Evolutionary conservation across 2,797 vertebrate genomes (phyloP).

Genomic region (Clarias laeviceps): DNA sequence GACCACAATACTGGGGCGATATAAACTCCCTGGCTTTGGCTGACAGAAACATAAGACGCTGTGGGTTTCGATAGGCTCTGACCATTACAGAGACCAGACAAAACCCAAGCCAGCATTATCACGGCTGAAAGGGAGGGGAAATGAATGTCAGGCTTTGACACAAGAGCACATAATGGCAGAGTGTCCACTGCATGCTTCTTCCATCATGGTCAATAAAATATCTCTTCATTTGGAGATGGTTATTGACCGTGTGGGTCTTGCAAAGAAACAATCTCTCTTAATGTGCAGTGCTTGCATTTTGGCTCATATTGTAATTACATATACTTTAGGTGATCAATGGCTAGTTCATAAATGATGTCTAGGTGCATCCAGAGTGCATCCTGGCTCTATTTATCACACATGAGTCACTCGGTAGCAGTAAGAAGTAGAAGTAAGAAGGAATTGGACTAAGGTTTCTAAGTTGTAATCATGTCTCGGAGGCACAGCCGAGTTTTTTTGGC

Average conservation of each 20-base stretch:
- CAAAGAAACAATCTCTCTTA: slow-evolving; percentile 41
- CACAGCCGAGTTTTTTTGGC: slow-evolving; percentile 54
- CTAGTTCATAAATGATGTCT: slow-evolving; percentile 32
- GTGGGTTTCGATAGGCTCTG: background rate
- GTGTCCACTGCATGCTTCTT: slow-evolving; percentile 35
- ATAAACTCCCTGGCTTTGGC: background rate
- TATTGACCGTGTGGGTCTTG: slow-evolving; percentile 38
- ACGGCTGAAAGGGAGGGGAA: slow-evolving; percentile 23
- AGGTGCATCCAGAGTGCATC: slow-evolving; percentile 18
- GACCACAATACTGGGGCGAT: background rate
- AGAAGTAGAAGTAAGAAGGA: background rate
- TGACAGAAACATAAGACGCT: background rate
- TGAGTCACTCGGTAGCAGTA: background rate
- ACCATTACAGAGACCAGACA: slow-evolving; percentile 34
- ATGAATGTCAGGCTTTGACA: slow-evolving; percentile 48
- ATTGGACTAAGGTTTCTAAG: slow-evolving; percentile 12
- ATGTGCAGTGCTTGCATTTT: slow-evolving; percentile 45
- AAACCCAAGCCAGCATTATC: background rate
- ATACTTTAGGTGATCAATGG: slow-evolving; percentile 42
- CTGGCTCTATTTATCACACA: slow-evolving; percentile 26
- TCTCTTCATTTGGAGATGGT: slow-evolving; percentile 46
- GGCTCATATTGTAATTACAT: slow-evolving; percentile 47
- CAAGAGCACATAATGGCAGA: slow-evolving; percentile 40
- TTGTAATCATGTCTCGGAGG: slow-evolving; percentile 56
- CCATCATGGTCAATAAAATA: slow-evolving; percentile 55